Percentiles rank a stretch among this genome's conserved stretches.
phyloP scores from a whole-genome alignment of 2,888 invertebrate genomes.

The Patella pellucida region DNA sequence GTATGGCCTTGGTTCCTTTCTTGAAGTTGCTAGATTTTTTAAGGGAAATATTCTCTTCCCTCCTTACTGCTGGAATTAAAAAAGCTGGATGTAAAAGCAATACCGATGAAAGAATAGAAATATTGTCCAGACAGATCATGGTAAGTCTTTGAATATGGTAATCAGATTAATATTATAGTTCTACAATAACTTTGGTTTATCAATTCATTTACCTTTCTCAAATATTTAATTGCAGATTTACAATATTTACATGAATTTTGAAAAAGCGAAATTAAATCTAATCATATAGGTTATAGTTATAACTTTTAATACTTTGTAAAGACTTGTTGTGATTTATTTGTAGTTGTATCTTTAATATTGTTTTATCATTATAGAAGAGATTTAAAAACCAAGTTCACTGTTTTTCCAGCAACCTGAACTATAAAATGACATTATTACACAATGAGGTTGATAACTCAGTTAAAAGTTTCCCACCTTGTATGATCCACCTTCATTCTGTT shows the following conservation, averaged over 20 bases:
- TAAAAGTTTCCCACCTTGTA: constrained; percentile 74
- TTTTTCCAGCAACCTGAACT: not conserved
- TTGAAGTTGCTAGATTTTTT: constrained; percentile 46
- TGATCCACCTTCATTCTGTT: constrained; percentile 76
- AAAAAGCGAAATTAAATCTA: no score
- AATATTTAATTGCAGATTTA: no score
- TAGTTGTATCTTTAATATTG: not conserved
- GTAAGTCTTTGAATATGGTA: constrained; percentile 28
- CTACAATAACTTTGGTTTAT: no score
- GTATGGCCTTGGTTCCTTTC: constrained; percentile 75
- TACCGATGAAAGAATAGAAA: constrained; percentile 37
- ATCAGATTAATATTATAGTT: no score
- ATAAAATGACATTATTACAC: constrained; percentile 30
- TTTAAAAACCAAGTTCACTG: constrained; percentile 23
- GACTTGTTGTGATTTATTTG: no score
- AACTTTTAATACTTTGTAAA: no score
- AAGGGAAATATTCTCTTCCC: constrained; percentile 41
- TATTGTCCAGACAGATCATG: constrained; percentile 35
- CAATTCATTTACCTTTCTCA: no score
- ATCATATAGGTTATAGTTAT: no score
- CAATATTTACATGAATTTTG: no score
- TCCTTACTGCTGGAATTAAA: constrained; percentile 37
- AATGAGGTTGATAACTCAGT: constrained; percentile 43
- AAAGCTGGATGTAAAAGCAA: constrained; percentile 27
- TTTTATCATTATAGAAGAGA: constrained; percentile 17